Base-by-base conservation (phyloP, 1,140 invertebrate species). In the Apis florea region DNA sequence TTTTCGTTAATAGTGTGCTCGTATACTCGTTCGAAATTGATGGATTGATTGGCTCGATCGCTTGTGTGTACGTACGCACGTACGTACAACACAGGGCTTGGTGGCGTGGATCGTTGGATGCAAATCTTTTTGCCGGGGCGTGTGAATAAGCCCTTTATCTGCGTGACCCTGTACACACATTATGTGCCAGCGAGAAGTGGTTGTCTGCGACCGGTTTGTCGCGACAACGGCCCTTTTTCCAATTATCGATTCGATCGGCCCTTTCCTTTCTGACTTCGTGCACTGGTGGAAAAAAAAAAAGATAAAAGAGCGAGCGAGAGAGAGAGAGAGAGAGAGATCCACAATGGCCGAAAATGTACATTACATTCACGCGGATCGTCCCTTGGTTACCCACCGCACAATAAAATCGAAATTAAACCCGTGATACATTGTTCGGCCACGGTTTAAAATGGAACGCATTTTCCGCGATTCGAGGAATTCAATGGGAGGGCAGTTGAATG, bases 151-250 rank as follows among this genome's bases (percentile, higher is more conserved):
- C 87, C 59, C 70, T 88, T 88, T 85, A 88, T 88, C 87, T 61
- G 58, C 59, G 61, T 79, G 78, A 85, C 74, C 73, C 87, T 80
- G 82, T 83, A 79, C 63, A 73, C 53, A 19, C 53, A 51, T 63
- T 70, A 74, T 53, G 80, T 78, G 63, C 63, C 63, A 54, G 59
- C 54, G 13, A 75, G n/a, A 77, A 88, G 56, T 66, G 81, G 72
- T 53, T 82, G 82, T 84, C 74, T 64, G 75, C 68, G 83, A 67
- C 72, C 58, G 68, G 83, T 84, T 76, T 31, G 61, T 47, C 67
- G 72, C 49, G 77, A 82, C 83, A 89, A 88, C 87, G 68, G 71
- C 72, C 82, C 87, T 88, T 88, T 88, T 88, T 88, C 79, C 87
- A 88, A 86, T 88, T 87, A 88, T 88, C 83, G 83, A 85, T 82